Evolutionary conservation across 1,140 invertebrate species (phyloP), one percentile per base, ranked within the genome.

Genomic region (Nylanderia fulva): DNA sequence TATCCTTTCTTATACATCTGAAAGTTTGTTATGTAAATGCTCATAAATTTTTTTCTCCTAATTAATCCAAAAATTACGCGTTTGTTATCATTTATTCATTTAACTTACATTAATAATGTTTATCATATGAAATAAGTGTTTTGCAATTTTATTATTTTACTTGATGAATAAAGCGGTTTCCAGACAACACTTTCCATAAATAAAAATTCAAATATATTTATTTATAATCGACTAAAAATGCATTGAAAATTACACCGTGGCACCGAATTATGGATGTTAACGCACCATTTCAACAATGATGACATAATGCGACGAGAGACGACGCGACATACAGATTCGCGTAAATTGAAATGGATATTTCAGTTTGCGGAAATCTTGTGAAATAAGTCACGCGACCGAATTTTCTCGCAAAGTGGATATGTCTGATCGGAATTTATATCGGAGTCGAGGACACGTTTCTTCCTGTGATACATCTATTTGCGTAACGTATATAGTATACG

Each of bases 351-450:
- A 89, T 84, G 66, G 71, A 48, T 61, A 66, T 36, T 71, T 68
- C 63, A 36, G 11, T 74, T 86, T 68, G 69, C 58, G 27, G 56
- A 64, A 56, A 79, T 75, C 56, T 45, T 27, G 66, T 9, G 21
- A 63, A 83, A 86, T 86, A 86, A 86, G 86, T 89, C 85, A 61
- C 42, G 33, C 21, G 63, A 33, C 58, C 83, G 68, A 85, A 86
- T 89, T 89, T 80, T 36, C 33, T 24, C 61, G 69, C 68, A 54
- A 88, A 88, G 68, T 84, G 74, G 61, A 75, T 86, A 88, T 75
- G 74, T 88, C 56, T 84, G 88, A 89, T 89, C 88, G 68, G 68
- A 82, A 86, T 89, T 89, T 86, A 84, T 85, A 76, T 84, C 72
- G 21, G 45, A 39, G 33, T 24, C 27, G 58, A 11, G 27, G 15